Conservation (phyloP, 2,113 vertebrate genomes). For the Seriola aureovittata region DNA sequence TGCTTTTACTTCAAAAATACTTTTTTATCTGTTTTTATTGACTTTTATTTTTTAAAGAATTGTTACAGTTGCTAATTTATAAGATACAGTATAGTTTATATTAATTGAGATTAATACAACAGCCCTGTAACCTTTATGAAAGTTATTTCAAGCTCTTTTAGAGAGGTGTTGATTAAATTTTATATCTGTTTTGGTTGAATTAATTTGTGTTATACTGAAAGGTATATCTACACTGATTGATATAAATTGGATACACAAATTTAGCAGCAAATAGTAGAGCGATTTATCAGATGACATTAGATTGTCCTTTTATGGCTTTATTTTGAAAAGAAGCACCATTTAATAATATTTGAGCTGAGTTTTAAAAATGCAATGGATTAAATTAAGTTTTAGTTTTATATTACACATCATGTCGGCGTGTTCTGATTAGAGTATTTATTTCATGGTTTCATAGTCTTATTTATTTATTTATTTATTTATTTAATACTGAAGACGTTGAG, state of each 20-base stretch:
- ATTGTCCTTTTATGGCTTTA: constrained; percentile 1
- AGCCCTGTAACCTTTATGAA: no score
- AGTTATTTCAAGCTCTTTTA: no score
- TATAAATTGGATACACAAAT: background rate
- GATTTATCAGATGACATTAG: constrained; percentile 19
- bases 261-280: background rate
- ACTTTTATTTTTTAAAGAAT: background rate
- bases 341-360: background rate
- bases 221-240: background rate
- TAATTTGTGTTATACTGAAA: background rate
- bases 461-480: no score
- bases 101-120: no score
- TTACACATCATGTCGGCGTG: background rate
- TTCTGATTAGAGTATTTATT: background rate
- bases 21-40: no score
- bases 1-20: background rate
- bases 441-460: no score
- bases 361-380: background rate
- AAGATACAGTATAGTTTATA: background rate
- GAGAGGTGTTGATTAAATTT: background rate
- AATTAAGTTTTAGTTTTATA: background rate
- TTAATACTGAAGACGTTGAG: no score
- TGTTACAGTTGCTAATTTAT: background rate
- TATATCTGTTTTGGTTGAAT: background rate
- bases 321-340: no score